Evolutionary conservation across 1,140 invertebrate species (phyloP).

Genomic region (Brachionus rubens): DNA sequence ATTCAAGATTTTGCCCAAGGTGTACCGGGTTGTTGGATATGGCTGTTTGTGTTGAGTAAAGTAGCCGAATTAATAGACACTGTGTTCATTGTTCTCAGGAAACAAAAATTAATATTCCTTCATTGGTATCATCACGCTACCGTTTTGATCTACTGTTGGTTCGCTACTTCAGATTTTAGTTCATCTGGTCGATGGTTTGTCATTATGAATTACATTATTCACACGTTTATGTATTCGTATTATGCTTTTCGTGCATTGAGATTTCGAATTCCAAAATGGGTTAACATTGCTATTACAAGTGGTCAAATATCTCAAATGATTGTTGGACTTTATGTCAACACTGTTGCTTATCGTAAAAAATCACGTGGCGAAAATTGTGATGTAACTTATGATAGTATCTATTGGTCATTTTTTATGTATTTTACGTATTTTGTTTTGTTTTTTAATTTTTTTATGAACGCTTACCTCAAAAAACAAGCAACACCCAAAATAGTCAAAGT

Average conservation of each 20-base stretch:
- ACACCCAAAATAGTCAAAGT: not conserved
- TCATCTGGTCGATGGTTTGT: constrained; percentile 78
- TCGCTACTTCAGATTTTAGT: constrained; percentile 70
- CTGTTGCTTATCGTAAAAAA: constrained; percentile 8
- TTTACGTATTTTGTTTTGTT: constrained; percentile 45
- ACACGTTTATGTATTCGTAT: constrained; percentile 94
- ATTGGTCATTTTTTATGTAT: constrained; percentile 45
- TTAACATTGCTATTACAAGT: constrained; percentile 87
- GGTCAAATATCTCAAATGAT: constrained; percentile 92
- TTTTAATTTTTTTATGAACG: constrained; percentile 38
- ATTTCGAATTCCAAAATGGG: constrained; percentile 74
- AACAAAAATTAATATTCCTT: constrained; percentile 92
- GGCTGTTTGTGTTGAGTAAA: constrained; percentile 81
- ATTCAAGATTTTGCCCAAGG: constrained; percentile 62
- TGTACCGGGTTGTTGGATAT: constrained; percentile 67
- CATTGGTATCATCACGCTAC: constrained; percentile 79
- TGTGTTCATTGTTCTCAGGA: constrained; percentile 88
- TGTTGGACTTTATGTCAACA: constrained; percentile 66
- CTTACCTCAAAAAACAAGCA: constrained; percentile 35
- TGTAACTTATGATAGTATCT: constrained; percentile 26
- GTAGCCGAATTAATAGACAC: constrained; percentile 93
- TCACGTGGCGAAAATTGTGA: constrained; percentile 14
- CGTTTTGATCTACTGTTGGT: constrained; percentile 89
- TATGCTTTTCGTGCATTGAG: constrained; percentile 84
- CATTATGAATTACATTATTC: constrained; percentile 95